phyloP scores from a whole-genome alignment of 92 coral and sea anemone genomes.

The Chrysogorgia sp. region DNA sequence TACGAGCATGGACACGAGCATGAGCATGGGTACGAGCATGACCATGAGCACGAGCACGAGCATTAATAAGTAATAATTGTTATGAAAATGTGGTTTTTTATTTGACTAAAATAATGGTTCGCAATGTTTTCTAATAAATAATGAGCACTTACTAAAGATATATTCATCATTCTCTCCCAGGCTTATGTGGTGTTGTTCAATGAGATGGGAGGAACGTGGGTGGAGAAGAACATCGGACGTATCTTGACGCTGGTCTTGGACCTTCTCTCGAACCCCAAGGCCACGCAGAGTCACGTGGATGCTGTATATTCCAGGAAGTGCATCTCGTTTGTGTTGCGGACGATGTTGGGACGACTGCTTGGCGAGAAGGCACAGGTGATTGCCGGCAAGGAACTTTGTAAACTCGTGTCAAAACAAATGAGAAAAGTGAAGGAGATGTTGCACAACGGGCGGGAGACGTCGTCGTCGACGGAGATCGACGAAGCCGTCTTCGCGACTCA shows the following conservation, averaged over 20 bases:
- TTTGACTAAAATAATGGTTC: too few species aligned
- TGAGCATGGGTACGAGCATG: too few species aligned
- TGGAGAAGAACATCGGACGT: constrained; percentile 77
- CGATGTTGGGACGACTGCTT: constrained; percentile 84
- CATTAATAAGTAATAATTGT: too few species aligned
- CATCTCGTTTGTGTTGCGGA: constrained; percentile 86
- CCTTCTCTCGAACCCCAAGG: constrained; percentile 89
- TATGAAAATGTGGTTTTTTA: too few species aligned
- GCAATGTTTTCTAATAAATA: constrained; percentile 5
- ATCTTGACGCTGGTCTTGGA: constrained; percentile 88
- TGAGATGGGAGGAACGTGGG: constrained; percentile 99
- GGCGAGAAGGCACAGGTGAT: constrained; percentile 97
- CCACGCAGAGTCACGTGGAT: constrained; percentile 97
- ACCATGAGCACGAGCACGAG: too few species aligned
- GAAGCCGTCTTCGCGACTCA: constrained; percentile 89
- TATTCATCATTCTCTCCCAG: constrained; percentile 39
- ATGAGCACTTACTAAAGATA: not conserved
- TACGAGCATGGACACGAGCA: too few species aligned
- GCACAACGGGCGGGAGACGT: constrained; percentile 71
- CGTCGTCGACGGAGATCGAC: constrained; percentile 30
- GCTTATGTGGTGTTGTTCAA: constrained; percentile 90
- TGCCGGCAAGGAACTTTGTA: constrained; percentile 92
- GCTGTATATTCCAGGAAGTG: constrained; percentile 97
- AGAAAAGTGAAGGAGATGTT: constrained; percentile 59
- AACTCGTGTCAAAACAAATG: constrained; percentile 86